These are phyloP conservation scores for Mola mola DNA, from an alignment of 2,113 vertebrate species.

Conservation along the genomic window DNA sequence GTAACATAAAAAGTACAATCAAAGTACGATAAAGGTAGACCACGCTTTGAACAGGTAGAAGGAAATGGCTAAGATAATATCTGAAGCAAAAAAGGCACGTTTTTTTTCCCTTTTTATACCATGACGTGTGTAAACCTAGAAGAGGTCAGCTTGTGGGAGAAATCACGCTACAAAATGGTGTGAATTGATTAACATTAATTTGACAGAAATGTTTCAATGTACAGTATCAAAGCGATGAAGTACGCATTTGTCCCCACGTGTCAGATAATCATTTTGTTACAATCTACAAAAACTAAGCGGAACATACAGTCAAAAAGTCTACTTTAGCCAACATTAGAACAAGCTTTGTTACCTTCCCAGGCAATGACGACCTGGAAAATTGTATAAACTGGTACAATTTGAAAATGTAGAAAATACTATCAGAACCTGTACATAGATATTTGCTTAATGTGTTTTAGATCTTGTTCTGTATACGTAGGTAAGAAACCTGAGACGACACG, in stretches of 20 bases:
- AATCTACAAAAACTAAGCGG: constrained; percentile 60
- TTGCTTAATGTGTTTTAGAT: constrained; percentile 64
- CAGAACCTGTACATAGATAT: constrained; percentile 70
- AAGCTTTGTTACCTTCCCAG: constrained; percentile 53
- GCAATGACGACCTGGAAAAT: constrained; percentile 62
- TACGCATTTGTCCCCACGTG: constrained; percentile 30
- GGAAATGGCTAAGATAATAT: constrained; percentile 70
- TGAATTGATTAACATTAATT: constrained; percentile 35
- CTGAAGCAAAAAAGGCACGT: constrained; percentile 82
- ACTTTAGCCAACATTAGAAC: constrained; percentile 49
- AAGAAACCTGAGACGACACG: constrained; percentile 81
- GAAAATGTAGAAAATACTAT: constrained; percentile 78
- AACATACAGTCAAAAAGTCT: constrained; percentile 58
- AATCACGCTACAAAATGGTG: constrained; percentile 48
- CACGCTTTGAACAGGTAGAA: constrained; percentile 44
- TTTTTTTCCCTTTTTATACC: constrained; percentile 79
- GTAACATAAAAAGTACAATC: constrained; percentile 79
- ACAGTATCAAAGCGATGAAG: constrained; percentile 48
- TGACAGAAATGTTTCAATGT: constrained; percentile 25
- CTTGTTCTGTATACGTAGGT: constrained; percentile 70
- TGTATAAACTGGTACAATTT: constrained; percentile 68
- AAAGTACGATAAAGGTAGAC: constrained; percentile 64
- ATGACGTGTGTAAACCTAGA: constrained; percentile 75
- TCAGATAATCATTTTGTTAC: constrained; percentile 45
- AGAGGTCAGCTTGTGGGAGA: constrained; percentile 70